Evolutionary conservation across 2,888 invertebrate species (phyloP), one percentile per base, ranked within the genome.

Genomic region (Pecten maximus): DNA sequence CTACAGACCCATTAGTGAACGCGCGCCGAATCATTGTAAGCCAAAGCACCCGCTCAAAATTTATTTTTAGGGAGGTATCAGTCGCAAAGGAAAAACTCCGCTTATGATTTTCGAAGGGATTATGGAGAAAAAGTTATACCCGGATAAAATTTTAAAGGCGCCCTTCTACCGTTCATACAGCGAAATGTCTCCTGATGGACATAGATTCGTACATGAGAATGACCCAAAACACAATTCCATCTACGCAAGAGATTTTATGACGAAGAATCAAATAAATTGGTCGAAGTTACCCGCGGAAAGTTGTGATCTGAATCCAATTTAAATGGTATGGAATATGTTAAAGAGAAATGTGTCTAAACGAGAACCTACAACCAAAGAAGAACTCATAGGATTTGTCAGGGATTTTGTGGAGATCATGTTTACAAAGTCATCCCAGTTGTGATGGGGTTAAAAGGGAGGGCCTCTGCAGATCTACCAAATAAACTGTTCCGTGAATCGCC

Each of bases 51-150:
- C 89, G 16, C 40, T 28, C 19, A 87, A 89, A 40, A 4, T 87
- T 19, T 48, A 89, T 40, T 3, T 88, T 16, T 90, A 88, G 90
- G 90, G 35, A 16, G 90, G 90, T 19, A 90, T 88, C 15, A 90
- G 87, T 48, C n/a, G 35, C 28, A 40, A 48, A 35, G 28, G 87
- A n/a, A 3, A 44, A 39, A 89, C 87, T 4, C 40, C 8, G 35
- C 23, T 87, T 4, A 28, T 12, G 6, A 1, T 60, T 19, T 87
- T 89, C 19, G 50, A 87, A 12, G 87, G 89, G 4, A 89, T 89
- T 15, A 89, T 89, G 89, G 40, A 89, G 10, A 6, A 6, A n/a
- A 28, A 15, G 19, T 89, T 89, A 8, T 89, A 60, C n/a, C 10
- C 40, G 23, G 15, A 54, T 3, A 40, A 89, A 39, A 74, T 89